Evolutionary conservation across 1,140 invertebrate genomes (phyloP).

Genomic region (Ceratina japonica): DNA sequence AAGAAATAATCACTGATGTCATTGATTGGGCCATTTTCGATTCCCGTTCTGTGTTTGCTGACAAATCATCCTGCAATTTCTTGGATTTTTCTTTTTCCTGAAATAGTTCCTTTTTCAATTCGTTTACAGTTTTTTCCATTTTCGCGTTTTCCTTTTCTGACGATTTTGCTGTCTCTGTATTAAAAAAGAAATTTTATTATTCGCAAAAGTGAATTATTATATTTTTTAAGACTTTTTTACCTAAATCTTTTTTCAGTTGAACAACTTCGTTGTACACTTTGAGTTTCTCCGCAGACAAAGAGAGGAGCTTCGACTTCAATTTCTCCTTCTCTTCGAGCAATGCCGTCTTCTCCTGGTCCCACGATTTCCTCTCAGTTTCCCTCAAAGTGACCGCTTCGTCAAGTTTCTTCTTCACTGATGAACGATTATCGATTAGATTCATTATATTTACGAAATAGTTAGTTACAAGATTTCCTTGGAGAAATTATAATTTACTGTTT

Average conservation of each 20-base stretch:
- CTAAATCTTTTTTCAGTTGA: constrained; percentile 75
- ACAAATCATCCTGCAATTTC: constrained; percentile 76
- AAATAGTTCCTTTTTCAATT: constrained; percentile 73
- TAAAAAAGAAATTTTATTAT: constrained; percentile 5
- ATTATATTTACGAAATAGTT: background rate
- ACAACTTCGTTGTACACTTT: constrained; percentile 76
- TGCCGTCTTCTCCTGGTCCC: constrained; percentile 81
- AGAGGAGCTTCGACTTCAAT: constrained; percentile 80
- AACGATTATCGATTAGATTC: constrained; percentile 5
- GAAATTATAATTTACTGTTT: constrained; percentile 60
- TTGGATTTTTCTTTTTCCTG: constrained; percentile 75
- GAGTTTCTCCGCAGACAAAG: constrained; percentile 75
- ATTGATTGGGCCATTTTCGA: constrained; percentile 71
- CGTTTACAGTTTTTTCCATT: constrained; percentile 71
- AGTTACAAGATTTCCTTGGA: background rate
- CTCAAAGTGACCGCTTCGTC: constrained; percentile 81
- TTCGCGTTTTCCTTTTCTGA: constrained; percentile 72
- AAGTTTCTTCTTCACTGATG: constrained; percentile 79
- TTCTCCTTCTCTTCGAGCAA: constrained; percentile 82
- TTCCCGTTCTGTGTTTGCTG: constrained; percentile 69
- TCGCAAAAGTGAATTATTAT: constrained; percentile 3
- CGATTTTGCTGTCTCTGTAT: constrained; percentile 68
- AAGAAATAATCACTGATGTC: constrained; percentile 65
- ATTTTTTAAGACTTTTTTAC: constrained; percentile 49
- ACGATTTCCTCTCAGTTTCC: constrained; percentile 78